Percentiles rank a stretch among this genome's conserved stretches.
phyloP scores from a whole-genome alignment of 2,797 vertebrate genomes.

The Catharus ustulatus region DNA sequence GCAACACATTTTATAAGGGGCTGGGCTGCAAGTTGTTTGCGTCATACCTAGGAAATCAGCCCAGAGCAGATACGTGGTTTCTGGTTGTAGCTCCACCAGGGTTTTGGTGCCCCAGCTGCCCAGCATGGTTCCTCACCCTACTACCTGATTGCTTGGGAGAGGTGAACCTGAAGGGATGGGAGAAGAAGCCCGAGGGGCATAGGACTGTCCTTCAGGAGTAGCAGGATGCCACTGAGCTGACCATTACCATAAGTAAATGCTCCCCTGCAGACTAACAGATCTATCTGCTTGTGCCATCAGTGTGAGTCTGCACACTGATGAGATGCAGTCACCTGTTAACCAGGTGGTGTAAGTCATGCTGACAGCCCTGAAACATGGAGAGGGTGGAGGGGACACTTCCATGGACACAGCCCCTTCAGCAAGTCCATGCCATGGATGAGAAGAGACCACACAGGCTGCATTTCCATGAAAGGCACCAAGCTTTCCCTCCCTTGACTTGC shows the following conservation, averaged over 20 bases:
- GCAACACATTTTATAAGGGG: not conserved
- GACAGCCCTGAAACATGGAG: not conserved
- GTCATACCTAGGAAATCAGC: not conserved
- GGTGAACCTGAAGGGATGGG: not conserved
- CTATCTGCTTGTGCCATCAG: not conserved
- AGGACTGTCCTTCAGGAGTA: not conserved
- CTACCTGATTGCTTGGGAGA: not conserved
- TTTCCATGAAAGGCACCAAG: not conserved
- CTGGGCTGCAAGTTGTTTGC: not conserved
- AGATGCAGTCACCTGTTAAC: not conserved
- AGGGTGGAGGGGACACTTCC: not conserved
- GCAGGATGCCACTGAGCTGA: not conserved
- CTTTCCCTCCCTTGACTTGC: not conserved
- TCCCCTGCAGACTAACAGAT: not conserved
- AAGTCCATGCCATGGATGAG: not conserved
- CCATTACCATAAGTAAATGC: not conserved
- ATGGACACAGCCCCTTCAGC: not conserved
- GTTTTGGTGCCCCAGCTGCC: not conserved
- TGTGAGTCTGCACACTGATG: not conserved
- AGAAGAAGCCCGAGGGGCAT: accelerated
- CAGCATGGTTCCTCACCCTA: not conserved
- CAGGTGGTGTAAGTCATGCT: not conserved
- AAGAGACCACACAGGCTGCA: accelerated
- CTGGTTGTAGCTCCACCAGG: not conserved
- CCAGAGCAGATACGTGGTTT: not conserved